Evolutionary conservation across 2,888 invertebrate species (phyloP).

Genomic region (Hartigia nigra): DNA sequence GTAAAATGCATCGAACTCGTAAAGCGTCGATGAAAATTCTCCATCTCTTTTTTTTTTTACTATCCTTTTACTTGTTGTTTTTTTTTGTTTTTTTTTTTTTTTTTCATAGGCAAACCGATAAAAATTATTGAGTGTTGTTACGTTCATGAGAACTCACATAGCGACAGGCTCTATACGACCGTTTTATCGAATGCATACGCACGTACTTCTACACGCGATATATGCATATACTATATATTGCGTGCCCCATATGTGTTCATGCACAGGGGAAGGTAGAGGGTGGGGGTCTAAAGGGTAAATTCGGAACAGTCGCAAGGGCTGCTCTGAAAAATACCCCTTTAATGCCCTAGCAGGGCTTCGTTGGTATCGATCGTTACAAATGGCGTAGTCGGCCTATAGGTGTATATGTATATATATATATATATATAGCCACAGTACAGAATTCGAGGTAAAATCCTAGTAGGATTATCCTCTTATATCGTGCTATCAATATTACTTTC

Average conservation of each 20-base stretch:
- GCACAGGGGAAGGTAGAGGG: neutral
- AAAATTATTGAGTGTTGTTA: neutral
- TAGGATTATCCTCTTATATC: slow-evolving; percentile 29
- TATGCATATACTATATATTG: no score
- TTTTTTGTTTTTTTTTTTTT: neutral
- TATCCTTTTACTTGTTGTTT: neutral
- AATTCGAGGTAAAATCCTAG: slow-evolving; percentile 8
- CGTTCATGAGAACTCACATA: neutral
- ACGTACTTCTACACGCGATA: neutral
- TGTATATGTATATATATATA: neutral
- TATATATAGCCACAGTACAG: neutral
- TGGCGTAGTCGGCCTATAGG: slow-evolving; percentile 23
- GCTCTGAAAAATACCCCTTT: slow-evolving; percentile 7
- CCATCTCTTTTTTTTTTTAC: neutral
- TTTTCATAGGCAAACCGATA: neutral
- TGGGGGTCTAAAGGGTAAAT: neutral
- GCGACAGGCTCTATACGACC: neutral
- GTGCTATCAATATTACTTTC: slow-evolving; percentile 53
- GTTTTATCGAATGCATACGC: neutral
- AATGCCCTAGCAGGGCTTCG: neutral
- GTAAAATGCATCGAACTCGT: neutral
- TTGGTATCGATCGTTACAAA: slow-evolving; percentile 50
- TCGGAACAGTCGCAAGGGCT: neutral
- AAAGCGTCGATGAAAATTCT: neutral
- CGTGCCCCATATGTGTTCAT: neutral